Conservation (phyloP, 2,797 vertebrate species). For the Sebastes vulpes region DNA sequence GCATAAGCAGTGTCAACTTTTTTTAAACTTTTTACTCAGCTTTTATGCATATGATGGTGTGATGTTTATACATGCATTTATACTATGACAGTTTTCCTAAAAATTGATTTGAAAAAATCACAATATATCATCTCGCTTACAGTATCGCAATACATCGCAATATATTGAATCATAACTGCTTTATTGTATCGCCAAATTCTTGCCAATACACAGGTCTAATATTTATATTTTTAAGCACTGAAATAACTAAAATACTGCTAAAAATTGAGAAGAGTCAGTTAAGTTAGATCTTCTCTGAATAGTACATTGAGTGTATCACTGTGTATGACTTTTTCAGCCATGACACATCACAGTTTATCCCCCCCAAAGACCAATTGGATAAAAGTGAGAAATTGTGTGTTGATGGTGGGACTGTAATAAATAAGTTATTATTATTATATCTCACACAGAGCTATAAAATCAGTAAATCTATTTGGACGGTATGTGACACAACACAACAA, state of each 20-base stretch:
- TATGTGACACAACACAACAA: slow-evolving; percentile 7
- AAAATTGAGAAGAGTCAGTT: neutral
- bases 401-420: neutral
- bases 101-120: neutral
- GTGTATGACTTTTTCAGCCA: neutral
- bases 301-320: neutral
- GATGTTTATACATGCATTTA: neutral
- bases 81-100: neutral
- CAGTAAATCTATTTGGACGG: neutral
- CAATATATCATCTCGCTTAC: neutral
- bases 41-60: neutral
- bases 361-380: neutral
- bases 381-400: neutral
- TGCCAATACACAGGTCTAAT: neutral
- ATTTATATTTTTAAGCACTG: neutral
- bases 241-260: neutral
- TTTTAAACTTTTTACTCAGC: rapidly evolving
- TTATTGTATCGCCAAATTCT: neutral
- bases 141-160: neutral
- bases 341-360: neutral
- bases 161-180: neutral
- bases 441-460: slow-evolving; percentile 5
- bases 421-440: slow-evolving; percentile 5
- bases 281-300: neutral
- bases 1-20: neutral